Evolutionary conservation across 2,888 invertebrate genomes (phyloP).

Genomic region (Megamerina dolium): DNA sequence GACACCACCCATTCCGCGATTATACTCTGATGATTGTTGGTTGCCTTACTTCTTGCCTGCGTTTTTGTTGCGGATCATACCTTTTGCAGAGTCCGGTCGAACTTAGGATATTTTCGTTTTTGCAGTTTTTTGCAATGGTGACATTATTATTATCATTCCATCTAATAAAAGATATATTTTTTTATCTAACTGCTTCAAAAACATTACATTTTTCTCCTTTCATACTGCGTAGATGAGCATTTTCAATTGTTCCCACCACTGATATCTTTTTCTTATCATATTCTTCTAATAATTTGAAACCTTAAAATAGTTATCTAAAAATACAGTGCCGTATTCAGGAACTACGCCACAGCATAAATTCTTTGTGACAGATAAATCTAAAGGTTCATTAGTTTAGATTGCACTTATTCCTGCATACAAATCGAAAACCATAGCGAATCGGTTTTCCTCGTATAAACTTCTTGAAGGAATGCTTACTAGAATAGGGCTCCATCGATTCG

Average conservation of each 20-base stretch:
- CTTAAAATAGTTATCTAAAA: neutral
- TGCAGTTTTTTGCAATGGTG: constrained; percentile 6
- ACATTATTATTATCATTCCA: constrained; percentile 4
- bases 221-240: too few relatives aligned
- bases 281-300: constrained; percentile 1
- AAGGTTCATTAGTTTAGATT: neutral
- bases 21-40: too few relatives aligned
- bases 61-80: too few relatives aligned
- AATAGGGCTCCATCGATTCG: constrained; percentile 4
- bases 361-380: constrained; percentile 5
- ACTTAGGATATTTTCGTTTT: neutral
- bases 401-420: neutral
- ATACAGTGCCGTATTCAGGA: constrained; percentile 1
- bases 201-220: too few relatives aligned
- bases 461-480: constrained; percentile 4
- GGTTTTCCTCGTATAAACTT: constrained; percentile 6
- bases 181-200: too few relatives aligned
- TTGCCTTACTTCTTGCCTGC: too few relatives aligned
- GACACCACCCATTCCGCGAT: too few relatives aligned
- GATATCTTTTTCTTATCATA: too few relatives aligned
- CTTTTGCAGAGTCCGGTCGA: neutral
- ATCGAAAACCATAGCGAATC: constrained; percentile 4
- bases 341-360: constrained; percentile 2
- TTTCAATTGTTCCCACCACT: too few relatives aligned
- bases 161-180: neutral